Evolutionary conservation across 1,140 invertebrate species (phyloP).

Genomic region (Caenorhabditis briggsae): DNA sequence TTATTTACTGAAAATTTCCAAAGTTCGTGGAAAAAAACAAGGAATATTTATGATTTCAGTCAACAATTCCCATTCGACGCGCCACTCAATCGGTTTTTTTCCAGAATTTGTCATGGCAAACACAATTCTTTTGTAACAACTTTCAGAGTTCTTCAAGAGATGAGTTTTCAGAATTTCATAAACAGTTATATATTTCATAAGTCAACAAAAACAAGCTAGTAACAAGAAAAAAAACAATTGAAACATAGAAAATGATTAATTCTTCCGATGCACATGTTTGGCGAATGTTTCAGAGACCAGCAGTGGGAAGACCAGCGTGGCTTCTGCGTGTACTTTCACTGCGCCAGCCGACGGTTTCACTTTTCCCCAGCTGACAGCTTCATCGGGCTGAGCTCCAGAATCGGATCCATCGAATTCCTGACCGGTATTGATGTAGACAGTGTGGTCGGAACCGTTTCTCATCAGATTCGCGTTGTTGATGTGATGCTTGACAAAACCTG

Average conservation of each 20-base stretch:
- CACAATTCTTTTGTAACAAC: too few relatives aligned
- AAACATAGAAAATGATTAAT: neutral
- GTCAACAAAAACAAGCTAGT: constrained; percentile 3
- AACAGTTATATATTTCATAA: neutral
- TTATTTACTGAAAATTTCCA: neutral
- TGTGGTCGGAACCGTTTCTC: constrained; percentile 97
- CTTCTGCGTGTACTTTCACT: constrained; percentile 95
- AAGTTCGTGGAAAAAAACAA: constrained; percentile 8
- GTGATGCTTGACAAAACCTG: constrained; percentile 94
- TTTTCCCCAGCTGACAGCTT: constrained; percentile 98
- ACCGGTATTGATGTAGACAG: constrained; percentile 96
- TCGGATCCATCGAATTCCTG: constrained; percentile 97
- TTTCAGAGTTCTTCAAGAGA: too few relatives aligned
- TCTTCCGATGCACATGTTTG: constrained; percentile 45
- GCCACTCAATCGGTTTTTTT: neutral
- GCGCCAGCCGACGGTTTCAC: constrained; percentile 77
- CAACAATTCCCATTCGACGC: neutral
- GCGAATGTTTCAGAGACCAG: constrained; percentile 93
- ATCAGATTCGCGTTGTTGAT: constrained; percentile 98
- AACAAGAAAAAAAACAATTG: neutral
- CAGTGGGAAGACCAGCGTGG: constrained; percentile 93
- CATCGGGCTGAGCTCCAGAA: constrained; percentile 95
- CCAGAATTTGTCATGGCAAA: neutral
- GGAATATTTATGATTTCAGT: neutral
- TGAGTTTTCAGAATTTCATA: too few relatives aligned